A percentile compares a stretch with the other conserved stretches of the same genome.
Conservation (phyloP, 2,888 invertebrate genomes). For the Lapara coniferarum region DNA sequence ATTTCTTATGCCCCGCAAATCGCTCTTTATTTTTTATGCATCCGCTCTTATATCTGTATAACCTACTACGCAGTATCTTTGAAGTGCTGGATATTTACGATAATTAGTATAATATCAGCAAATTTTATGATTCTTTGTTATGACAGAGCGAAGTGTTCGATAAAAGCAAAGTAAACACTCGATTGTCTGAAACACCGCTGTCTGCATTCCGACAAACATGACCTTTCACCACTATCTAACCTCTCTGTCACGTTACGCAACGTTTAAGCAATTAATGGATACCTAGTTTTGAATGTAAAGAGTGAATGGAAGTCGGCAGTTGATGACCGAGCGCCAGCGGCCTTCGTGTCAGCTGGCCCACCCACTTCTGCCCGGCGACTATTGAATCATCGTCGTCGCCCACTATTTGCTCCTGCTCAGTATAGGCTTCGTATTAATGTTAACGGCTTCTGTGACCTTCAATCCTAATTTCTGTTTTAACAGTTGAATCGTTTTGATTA, state of each 20-base stretch:
- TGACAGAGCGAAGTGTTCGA: constrained; percentile 14
- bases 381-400: constrained; percentile 71
- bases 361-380: constrained; percentile 53
- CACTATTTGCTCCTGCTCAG: constrained; percentile 61
- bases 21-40: constrained; percentile 11
- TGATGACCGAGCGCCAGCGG: constrained; percentile 65
- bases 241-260: constrained; percentile 27
- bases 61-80: neutral
- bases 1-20: constrained; percentile 1
- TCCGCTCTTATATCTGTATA: constrained; percentile 9
- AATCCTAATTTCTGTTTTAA: constrained; percentile 29
- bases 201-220: constrained; percentile 22
- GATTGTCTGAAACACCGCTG: constrained; percentile 17
- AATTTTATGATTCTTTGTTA: constrained; percentile 20
- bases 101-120: neutral
- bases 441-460: constrained; percentile 68
- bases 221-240: constrained; percentile 28
- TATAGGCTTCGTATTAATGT: constrained; percentile 66
- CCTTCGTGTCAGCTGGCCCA: constrained; percentile 66
- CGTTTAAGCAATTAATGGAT: constrained; percentile 26
- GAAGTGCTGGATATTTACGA: constrained; percentile 1
- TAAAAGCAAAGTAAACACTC: constrained; percentile 20
- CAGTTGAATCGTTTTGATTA: constrained; percentile 24
- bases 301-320: constrained; percentile 35
- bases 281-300: constrained; percentile 28